Conservation (phyloP, 2,113 vertebrate species). For the Tylochromis polylepis region DNA sequence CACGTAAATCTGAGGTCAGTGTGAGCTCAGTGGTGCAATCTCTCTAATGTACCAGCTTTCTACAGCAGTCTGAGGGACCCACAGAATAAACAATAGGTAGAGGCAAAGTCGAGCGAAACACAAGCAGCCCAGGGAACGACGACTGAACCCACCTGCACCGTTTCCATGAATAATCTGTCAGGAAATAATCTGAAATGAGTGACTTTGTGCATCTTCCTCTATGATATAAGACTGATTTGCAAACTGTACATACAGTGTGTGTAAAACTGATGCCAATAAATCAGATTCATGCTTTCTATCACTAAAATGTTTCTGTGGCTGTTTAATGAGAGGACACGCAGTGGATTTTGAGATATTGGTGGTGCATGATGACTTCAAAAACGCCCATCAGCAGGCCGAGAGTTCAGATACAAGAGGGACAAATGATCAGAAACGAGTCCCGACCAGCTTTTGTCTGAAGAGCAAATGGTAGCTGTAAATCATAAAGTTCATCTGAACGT, state of each 20-base stretch:
- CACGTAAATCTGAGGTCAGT: not conserved
- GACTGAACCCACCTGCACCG: not conserved
- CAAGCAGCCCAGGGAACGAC: not conserved
- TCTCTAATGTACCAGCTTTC: not conserved
- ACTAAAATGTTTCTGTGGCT: not conserved
- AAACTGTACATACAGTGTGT: not conserved
- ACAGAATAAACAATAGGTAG: not conserved
- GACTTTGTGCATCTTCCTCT: not conserved
- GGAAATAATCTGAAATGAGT: not conserved
- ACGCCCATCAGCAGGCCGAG: not conserved
- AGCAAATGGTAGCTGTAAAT: constrained; percentile 5
- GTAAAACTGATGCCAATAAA: constrained; percentile 48
- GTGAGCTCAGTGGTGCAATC: not conserved
- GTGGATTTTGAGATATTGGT: not conserved
- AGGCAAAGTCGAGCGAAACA: not conserved
- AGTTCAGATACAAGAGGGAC: not conserved
- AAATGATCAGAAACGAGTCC: not conserved
- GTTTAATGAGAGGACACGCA: not conserved
- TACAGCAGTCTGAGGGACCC: not conserved
- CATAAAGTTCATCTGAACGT: not conserved
- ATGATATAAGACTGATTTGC: not conserved
- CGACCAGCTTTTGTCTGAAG: not conserved
- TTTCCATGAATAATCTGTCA: not conserved
- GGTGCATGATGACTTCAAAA: not conserved
- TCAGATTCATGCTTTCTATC: constrained; percentile 29